Evolutionary conservation across 1,140 invertebrate species (phyloP).

Genomic region (Andricus grossulariae): DNA sequence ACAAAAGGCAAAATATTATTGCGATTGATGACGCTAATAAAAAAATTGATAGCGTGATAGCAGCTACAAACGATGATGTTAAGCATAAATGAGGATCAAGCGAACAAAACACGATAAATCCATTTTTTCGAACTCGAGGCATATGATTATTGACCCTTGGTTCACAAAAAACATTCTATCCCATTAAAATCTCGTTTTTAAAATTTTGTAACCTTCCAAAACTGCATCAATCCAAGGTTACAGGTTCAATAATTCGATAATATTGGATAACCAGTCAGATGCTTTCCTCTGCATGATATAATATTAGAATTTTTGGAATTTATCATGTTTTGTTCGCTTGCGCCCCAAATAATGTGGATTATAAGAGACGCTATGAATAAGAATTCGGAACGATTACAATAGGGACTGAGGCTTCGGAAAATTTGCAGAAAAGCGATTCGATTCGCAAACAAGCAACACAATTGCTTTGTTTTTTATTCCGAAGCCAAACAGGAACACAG

Average conservation of each 20-base stretch:
- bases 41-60: not conserved
- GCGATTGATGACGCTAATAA: not conserved
- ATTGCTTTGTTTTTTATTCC: slow-evolving; percentile 1
- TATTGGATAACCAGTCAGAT: too few relatives aligned
- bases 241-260: too few relatives aligned
- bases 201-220: not conserved
- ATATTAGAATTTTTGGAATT: too few relatives aligned
- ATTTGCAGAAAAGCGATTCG: not conserved
- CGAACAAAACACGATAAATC: too few relatives aligned
- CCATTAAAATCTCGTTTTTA: not conserved
- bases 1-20: slow-evolving; percentile 1
- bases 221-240: too few relatives aligned
- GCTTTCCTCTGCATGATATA: too few relatives aligned
- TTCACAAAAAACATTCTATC: too few relatives aligned
- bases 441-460: slow-evolving; percentile 39
- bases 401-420: not conserved
- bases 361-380: slow-evolving; percentile 12
- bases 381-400: not conserved
- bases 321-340: too few relatives aligned
- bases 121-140: too few relatives aligned
- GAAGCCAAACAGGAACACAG: slow-evolving; percentile 30
- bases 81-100: slow-evolving; percentile 5
- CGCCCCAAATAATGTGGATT: not conserved
- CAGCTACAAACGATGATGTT: not conserved
- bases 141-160: too few relatives aligned